phyloP scores from a whole-genome alignment of 2,113 vertebrate genomes.

The Dendrocopos noguchii region DNA sequence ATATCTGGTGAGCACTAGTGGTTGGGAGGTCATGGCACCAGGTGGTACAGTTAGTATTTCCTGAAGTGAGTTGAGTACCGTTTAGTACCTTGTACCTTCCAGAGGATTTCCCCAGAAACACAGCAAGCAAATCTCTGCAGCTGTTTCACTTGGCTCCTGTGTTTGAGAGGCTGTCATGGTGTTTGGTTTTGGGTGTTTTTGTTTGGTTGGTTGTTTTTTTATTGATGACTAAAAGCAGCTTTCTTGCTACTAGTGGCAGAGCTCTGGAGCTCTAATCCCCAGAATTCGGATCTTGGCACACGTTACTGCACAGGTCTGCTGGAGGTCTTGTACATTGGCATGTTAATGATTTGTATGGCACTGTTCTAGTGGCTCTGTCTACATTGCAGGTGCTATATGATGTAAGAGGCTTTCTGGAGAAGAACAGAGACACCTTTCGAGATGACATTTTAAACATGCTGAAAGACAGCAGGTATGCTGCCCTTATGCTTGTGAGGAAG shows the following conservation, averaged over 20 bases:
- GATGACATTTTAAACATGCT: conserved; percentile 92
- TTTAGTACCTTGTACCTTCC: background rate
- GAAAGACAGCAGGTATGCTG: conserved; percentile 88
- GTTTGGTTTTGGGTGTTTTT: too few species aligned
- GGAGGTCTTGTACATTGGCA: background rate
- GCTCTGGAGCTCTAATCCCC: background rate
- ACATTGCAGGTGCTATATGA: conserved; percentile 85
- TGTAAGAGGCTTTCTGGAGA: conserved; percentile 88
- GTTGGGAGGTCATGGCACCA: background rate
- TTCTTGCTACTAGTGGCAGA: background rate
- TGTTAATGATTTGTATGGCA: background rate
- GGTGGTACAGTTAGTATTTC: background rate
- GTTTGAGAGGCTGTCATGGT: background rate
- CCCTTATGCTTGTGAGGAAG: background rate
- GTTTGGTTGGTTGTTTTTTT: background rate
- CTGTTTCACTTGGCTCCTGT: background rate
- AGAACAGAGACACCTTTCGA: conserved; percentile 93
- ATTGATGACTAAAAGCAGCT: background rate
- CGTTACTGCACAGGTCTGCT: background rate
- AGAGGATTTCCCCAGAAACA: background rate
- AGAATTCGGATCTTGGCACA: background rate
- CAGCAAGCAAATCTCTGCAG: background rate
- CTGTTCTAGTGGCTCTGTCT: background rate
- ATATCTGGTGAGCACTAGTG: background rate
- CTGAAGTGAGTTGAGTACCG: background rate